Evolutionary conservation across 2,888 invertebrate genomes (phyloP), one percentile per base, ranked within the genome.

Genomic region (Alcis repandata): DNA sequence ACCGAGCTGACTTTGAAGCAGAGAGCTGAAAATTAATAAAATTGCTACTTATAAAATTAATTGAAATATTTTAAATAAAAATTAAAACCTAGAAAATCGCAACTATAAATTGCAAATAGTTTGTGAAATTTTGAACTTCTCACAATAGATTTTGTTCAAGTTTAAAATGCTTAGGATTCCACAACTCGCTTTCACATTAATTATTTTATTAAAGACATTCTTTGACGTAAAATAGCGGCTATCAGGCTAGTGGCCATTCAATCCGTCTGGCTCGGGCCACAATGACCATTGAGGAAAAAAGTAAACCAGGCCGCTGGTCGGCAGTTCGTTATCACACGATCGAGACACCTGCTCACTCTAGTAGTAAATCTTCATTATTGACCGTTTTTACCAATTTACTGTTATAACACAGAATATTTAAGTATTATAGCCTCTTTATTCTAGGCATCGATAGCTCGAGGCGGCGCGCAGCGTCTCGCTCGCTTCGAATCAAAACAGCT

Each of bases 321-420:
- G 80, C 79, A 82, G 80, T 71, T 79, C 77, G 79, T 83, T 85
- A 88, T 86, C 88, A 75, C 76, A 79, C 84, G 84, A 88, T 87
- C 87, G 79, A 82, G 82, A 84, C 89, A 89, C 89, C 89, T 89
- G 88, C 80, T 75, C 78, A 76, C 70, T 76, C 74, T 79, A 79
- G 79, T 83, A 84, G 85, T 89, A 89, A 89, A 89, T 89, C 88
- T 88, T 89, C 83, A 85, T 88, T 88, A 88, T 88, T 86, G 84
- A 80, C 77, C 76, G 77, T 83, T 88, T 87, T 88, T 86, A 83
- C 79, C 79, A 80, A 80, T 87, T 86, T 85, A 88, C 88, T 84
- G 88, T 88, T 89, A 88, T 70, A 73, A 70, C 68, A 49, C 51
- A 59, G 64, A 56, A 64, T 58, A 63, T 63, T 38, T 40, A 52